A percentile compares a stretch with the other conserved stretches of the same genome.
Evolutionary conservation across 1,140 invertebrate species (phyloP).

Genomic region (Cheumatopsyche charites): DNA sequence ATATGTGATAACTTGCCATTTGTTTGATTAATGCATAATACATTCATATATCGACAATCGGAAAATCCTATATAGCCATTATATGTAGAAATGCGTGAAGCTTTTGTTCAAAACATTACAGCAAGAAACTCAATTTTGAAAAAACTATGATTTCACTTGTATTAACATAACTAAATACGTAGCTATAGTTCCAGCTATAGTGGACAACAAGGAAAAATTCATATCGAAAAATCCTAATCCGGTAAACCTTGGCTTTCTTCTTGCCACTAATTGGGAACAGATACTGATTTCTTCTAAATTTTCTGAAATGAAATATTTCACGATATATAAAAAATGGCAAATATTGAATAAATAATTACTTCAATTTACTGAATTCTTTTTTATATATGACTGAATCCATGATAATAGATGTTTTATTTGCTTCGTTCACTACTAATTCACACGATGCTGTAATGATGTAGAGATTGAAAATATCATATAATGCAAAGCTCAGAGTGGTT

Average conservation of each 20-base stretch:
- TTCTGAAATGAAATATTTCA: constrained; percentile 35
- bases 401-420: constrained; percentile 28
- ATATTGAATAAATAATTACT: neutral
- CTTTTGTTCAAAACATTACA: too few relatives aligned
- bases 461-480: constrained; percentile 35
- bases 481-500: neutral
- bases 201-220: constrained; percentile 25
- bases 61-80: too few relatives aligned
- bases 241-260: constrained; percentile 26
- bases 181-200: constrained; percentile 21
- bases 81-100: too few relatives aligned
- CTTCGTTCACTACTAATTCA: constrained; percentile 37
- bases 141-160: constrained; percentile 23
- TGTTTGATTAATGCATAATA: too few relatives aligned
- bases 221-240: constrained; percentile 34
- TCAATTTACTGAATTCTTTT: neutral
- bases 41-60: too few relatives aligned
- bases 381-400: constrained; percentile 21
- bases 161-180: constrained; percentile 33
- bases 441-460: constrained; percentile 46
- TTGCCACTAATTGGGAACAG: constrained; percentile 18
- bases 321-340: too few relatives aligned
- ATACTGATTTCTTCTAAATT: constrained; percentile 8
- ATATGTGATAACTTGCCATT: too few relatives aligned
- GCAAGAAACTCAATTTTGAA: too few relatives aligned